Base-by-base conservation (phyloP, 2,113 vertebrate genomes). In the Grus americana region DNA sequence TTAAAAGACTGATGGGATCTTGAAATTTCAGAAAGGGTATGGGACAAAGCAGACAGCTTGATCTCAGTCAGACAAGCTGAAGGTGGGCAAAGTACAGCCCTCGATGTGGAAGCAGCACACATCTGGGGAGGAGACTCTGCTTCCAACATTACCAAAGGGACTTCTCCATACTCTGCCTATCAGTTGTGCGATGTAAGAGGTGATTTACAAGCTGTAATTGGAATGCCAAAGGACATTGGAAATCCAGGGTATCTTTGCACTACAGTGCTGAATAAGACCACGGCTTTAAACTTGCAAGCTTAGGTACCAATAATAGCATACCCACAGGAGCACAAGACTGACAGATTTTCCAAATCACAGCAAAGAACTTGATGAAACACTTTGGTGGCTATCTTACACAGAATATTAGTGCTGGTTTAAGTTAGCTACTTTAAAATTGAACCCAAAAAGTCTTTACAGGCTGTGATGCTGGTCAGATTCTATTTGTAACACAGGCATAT, bases 101-200 rank as follows among this genome's bases (percentile, higher is more conserved):
- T 17, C 5, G 0, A 20, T 5, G 19, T 5, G 3, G 3, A 30
- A 36, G 54, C 46, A 46, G 36, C 52, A 42, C 34, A 9, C 3
- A 5, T 8, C 49, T 19, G 40, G n/a, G 19, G 27, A 92, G n/a
- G 49, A 58, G 46, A 9, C 38, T n/a, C 15, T 11, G 34, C 50
- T 58, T 73, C 54, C 44, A 46, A 2, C 4, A 4, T 18, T 18
- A 15, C n/a, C 24, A 20, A 54, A 52, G n/a, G 34, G 19, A 11
- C 44, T 47, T 11, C 54, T 57, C 62, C 55, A 29, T 8, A 5
- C 8, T 5, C 44, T 12, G 2, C 2, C 50, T 49, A 22, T 42
- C 16, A 12, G n/a, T 6, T 68, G 22, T 12, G 21, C 61, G 32
- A 1, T 5, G 18, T 9, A 55, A 52, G 32, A 81, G 13, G 11